Percentiles rank a stretch among this genome's conserved stretches.
Evolutionary conservation across 2,113 vertebrate genomes (phyloP).

Genomic region (Papio anubis): DNA sequence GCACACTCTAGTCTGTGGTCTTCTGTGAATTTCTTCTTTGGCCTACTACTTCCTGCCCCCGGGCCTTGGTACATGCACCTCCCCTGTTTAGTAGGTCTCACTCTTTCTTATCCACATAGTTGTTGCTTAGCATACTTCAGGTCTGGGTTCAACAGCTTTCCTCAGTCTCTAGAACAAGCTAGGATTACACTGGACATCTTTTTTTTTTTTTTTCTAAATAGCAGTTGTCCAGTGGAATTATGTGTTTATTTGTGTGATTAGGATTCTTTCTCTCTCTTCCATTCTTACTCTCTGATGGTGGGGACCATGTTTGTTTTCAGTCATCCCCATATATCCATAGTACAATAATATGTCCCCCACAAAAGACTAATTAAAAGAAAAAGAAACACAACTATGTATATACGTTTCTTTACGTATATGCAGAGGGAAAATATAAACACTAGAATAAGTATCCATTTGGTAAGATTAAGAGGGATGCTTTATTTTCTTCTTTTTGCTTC

Average conservation of each 20-base stretch:
- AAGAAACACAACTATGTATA: neutral
- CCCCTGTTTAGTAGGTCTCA: neutral
- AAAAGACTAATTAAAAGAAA: neutral
- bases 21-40: neutral
- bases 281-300: neutral
- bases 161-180: neutral
- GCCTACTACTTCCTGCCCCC: neutral
- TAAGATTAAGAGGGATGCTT: neutral
- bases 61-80: neutral
- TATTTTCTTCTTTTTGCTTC: neutral
- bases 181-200: neutral
- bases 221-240: neutral
- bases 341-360: neutral
- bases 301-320: neutral
- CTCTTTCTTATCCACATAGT: neutral
- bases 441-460: neutral
- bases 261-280: neutral
- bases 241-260: neutral
- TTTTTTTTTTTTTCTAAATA: neutral
- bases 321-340: neutral
- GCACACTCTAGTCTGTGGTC: accelerated
- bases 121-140: neutral
- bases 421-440: neutral
- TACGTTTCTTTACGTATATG: neutral
- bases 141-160: neutral